Evolutionary conservation across 2,797 vertebrate genomes (phyloP).

Genomic region (Pangasius mekongensis): DNA sequence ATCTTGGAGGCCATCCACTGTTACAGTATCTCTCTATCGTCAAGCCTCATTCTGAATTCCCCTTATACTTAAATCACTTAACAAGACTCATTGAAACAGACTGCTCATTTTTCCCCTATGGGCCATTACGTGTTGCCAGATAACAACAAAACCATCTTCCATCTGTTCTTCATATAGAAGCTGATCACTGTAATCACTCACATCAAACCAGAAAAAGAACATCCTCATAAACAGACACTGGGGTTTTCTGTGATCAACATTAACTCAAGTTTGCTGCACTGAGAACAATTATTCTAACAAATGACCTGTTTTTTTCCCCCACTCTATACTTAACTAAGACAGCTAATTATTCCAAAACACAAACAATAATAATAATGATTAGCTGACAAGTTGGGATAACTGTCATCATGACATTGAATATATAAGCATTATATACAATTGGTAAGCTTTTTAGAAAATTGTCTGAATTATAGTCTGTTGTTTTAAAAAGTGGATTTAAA

Average conservation of each 20-base stretch:
- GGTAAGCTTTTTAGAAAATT: not conserved
- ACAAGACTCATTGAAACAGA: constrained; percentile 29
- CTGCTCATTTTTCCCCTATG: constrained; percentile 34
- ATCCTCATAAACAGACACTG: constrained; percentile 49
- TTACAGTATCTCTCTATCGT: constrained; percentile 54
- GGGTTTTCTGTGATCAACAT: constrained; percentile 60
- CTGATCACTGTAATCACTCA: constrained; percentile 67
- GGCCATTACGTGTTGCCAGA: constrained; percentile 47
- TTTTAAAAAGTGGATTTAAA: not conserved
- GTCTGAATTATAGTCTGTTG: not conserved
- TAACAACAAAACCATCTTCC: constrained; percentile 60
- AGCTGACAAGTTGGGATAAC: constrained; percentile 14
- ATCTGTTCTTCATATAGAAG: constrained; percentile 69
- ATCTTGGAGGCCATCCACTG: constrained; percentile 67
- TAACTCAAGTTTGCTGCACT: constrained; percentile 57
- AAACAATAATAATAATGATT: constrained; percentile 21
- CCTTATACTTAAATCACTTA: constrained; percentile 35
- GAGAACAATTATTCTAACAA: constrained; percentile 62
- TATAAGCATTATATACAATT: not conserved
- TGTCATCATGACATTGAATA: not conserved
- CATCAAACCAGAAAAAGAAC: constrained; percentile 56
- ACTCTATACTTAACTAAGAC: constrained; percentile 57
- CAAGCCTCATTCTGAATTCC: constrained; percentile 49
- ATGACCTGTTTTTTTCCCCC: constrained; percentile 61
- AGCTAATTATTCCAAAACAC: constrained; percentile 44